Conservation (phyloP, 2,113 vertebrate genomes). For the Engystomops pustulosus region DNA sequence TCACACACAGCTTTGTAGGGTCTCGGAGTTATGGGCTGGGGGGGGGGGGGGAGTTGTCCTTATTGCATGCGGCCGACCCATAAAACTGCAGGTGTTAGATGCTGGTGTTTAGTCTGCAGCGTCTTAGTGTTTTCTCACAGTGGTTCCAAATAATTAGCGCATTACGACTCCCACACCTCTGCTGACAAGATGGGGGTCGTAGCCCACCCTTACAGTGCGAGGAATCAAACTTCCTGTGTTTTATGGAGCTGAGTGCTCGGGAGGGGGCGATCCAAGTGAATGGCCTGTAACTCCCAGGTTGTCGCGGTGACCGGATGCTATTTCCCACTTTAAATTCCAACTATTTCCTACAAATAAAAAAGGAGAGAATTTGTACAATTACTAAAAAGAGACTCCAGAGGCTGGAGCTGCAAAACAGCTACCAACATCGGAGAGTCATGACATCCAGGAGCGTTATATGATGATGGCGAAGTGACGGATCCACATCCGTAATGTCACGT, state of each 20-base stretch:
- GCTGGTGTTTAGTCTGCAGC: conserved; percentile 86
- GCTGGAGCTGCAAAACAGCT: background rate
- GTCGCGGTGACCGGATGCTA: conserved; percentile 76
- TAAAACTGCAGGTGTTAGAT: conserved; percentile 85
- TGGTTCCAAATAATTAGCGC: conserved; percentile 84
- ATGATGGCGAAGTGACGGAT: no score
- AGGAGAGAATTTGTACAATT: conserved; percentile 6
- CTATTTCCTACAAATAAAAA: conserved; percentile 65
- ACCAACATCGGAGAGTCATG: background rate
- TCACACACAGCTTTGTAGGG: conserved; percentile 29
- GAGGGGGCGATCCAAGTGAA: conserved; percentile 70
- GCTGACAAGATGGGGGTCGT: conserved; percentile 73
- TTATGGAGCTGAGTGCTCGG: conserved; percentile 78
- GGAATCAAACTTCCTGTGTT: conserved; percentile 87
- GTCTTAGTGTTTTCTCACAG: conserved; percentile 76
- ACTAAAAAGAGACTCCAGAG: background rate
- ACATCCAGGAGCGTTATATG: no score
- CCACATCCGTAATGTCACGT: no score
- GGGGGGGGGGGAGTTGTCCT: conserved; percentile 64
- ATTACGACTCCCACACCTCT: conserved; percentile 83
- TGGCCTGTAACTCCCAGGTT: conserved; percentile 65
- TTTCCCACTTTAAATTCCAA: conserved; percentile 67
- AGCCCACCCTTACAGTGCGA: conserved; percentile 84
- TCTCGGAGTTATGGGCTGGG: conserved; percentile 1
- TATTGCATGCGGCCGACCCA: conserved; percentile 66